Conservation (phyloP, 2,888 invertebrate genomes). For the Acanthosoma haemorrhoidale region DNA sequence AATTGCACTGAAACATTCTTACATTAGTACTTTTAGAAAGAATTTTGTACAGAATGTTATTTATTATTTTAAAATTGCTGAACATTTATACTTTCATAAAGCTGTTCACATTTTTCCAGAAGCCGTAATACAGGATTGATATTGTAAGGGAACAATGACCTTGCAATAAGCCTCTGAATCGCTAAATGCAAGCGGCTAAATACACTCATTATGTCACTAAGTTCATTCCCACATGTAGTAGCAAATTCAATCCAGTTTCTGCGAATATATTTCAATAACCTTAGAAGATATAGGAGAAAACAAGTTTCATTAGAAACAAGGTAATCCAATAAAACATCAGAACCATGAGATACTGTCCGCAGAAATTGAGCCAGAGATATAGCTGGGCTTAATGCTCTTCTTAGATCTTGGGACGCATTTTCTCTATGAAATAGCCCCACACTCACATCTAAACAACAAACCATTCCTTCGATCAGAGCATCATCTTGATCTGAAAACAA, state of each 20-base stretch:
- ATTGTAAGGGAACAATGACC: slow-evolving; percentile 81
- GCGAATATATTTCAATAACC: slow-evolving; percentile 77
- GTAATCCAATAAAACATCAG: slow-evolving; percentile 61
- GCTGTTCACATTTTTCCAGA: slow-evolving; percentile 74
- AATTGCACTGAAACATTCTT: slow-evolving; percentile 12
- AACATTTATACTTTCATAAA: slow-evolving; percentile 51
- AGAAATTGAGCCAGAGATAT: slow-evolving; percentile 83
- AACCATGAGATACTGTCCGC: slow-evolving; percentile 61
- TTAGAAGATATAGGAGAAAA: slow-evolving; percentile 74
- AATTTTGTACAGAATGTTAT: not conserved
- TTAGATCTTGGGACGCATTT: slow-evolving; percentile 71
- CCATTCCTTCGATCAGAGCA: slow-evolving; percentile 85
- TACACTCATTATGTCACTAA: slow-evolving; percentile 80
- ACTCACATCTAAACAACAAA: slow-evolving; percentile 82
- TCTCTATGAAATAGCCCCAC: slow-evolving; percentile 78
- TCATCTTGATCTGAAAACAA: slow-evolving; percentile 88
- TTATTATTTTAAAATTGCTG: not conserved
- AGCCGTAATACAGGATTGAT: slow-evolving; percentile 80
- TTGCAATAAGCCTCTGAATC: slow-evolving; percentile 75
- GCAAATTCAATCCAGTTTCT: slow-evolving; percentile 80
- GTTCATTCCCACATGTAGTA: slow-evolving; percentile 63
- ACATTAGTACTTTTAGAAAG: not conserved
- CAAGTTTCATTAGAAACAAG: slow-evolving; percentile 87
- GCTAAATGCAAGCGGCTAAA: slow-evolving; percentile 71
- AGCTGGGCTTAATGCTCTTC: slow-evolving; percentile 77